A percentile compares a stretch with the other conserved stretches of the same genome.
phyloP scores from a whole-genome alignment of 2,113 vertebrate genomes.

The Scophthalmus maximus region DNA sequence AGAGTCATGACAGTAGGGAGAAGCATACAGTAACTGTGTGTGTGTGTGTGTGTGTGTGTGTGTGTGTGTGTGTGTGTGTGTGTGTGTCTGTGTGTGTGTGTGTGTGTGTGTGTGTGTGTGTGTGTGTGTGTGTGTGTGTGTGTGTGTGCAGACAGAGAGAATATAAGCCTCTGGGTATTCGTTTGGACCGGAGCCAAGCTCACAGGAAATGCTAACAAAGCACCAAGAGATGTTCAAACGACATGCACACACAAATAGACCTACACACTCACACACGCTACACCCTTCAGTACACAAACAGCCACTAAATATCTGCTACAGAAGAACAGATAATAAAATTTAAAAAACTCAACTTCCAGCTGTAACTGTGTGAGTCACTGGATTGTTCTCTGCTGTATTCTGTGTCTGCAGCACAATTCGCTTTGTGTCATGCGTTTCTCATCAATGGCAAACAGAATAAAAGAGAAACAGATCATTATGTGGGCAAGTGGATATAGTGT shows the following conservation, averaged over 20 bases:
- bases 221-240: constrained; percentile 45
- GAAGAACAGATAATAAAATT: constrained; percentile 13
- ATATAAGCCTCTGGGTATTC: constrained; percentile 40
- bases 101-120: constrained; percentile 27
- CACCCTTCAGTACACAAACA: constrained; percentile 35
- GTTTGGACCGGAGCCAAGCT: constrained; percentile 55
- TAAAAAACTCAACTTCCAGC: constrained; percentile 24
- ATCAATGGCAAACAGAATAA: constrained; percentile 19
- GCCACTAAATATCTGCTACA: constrained; percentile 18
- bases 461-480: constrained; percentile 5
- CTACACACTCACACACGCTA: neutral
- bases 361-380: constrained; percentile 13
- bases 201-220: constrained; percentile 53
- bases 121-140: constrained; percentile 27
- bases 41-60: too few relatives aligned
- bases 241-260: constrained; percentile 5
- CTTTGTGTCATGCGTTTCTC: constrained; percentile 9
- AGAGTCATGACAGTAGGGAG: too few relatives aligned
- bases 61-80: too few relatives aligned
- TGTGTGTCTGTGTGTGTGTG: too few relatives aligned
- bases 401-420: neutral
- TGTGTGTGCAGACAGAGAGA: constrained; percentile 30
- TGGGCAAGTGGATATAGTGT: constrained; percentile 13
- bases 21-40: too few relatives aligned
- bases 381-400: neutral